Conservation (phyloP, 2,797 vertebrate genomes). For the Oreochromis mossambicus region DNA sequence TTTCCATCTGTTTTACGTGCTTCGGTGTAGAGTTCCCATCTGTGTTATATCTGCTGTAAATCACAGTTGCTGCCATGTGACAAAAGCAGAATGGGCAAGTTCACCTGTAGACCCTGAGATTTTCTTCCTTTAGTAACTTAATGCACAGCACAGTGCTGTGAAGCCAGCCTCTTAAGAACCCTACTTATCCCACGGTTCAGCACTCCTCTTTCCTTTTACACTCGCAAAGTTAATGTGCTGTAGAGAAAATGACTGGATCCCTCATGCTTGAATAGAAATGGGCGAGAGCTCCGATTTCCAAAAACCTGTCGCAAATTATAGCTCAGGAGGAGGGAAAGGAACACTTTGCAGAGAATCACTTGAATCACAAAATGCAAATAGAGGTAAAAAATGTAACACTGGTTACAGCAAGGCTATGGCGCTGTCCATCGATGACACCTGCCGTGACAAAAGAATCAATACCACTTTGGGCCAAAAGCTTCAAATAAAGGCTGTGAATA, state of each 20-base stretch:
- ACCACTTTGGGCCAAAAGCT: not conserved
- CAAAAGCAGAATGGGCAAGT: not conserved
- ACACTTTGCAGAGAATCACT: not conserved
- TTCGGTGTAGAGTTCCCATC: not conserved
- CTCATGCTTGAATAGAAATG: conserved; percentile 3
- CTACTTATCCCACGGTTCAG: conserved; percentile 36
- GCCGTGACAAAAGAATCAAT: not conserved
- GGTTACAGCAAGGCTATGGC: not conserved
- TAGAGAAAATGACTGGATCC: conserved; percentile 44
- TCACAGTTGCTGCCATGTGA: conserved; percentile 1
- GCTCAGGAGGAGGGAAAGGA: not conserved
- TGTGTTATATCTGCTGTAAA: conserved; percentile 2
- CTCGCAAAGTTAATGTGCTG: conserved; percentile 42
- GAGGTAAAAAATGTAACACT: not conserved
- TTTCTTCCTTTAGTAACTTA: conserved; percentile 7
- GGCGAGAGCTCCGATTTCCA: not conserved
- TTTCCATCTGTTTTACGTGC: not conserved
- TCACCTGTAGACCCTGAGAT: conserved; percentile 14
- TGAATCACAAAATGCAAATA: not conserved
- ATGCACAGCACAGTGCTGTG: not conserved
- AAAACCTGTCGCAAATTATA: not conserved
- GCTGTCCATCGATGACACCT: not conserved
- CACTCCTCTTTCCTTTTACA: conserved; percentile 39
- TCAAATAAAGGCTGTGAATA: not conserved
- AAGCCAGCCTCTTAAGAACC: conserved; percentile 21